A percentile compares a stretch with the other conserved stretches of the same genome.
Evolutionary conservation across 2,888 invertebrate species (phyloP).

Genomic region (Bibio marci): DNA sequence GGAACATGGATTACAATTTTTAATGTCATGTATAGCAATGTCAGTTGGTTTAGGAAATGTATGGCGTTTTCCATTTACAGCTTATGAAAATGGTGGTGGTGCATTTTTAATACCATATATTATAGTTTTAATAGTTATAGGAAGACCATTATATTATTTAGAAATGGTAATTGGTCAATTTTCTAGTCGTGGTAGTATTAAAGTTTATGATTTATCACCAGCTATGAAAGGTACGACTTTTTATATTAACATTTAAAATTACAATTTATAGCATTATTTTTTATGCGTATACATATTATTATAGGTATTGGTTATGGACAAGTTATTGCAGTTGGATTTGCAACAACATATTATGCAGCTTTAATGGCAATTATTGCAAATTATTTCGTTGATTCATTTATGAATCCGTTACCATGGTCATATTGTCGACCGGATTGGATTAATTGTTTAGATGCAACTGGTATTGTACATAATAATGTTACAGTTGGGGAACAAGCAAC

Average conservation of each 20-base stretch:
- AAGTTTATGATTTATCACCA: conserved; percentile 46
- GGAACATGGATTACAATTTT: conserved; percentile 28
- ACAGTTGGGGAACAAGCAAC: neutral
- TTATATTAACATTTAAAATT: conserved; percentile 8
- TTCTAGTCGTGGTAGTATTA: conserved; percentile 48
- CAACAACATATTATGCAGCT: conserved; percentile 45
- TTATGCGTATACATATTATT: neutral
- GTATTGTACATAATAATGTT: neutral
- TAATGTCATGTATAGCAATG: conserved; percentile 32
- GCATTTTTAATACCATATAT: conserved; percentile 50
- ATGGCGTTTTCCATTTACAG: conserved; percentile 48
- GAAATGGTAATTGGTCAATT: conserved; percentile 61
- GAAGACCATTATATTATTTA: conserved; percentile 52
- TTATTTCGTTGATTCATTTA: conserved; percentile 44
- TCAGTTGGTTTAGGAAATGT: conserved; percentile 51
- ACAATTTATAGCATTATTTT: neutral
- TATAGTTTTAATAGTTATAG: conserved; percentile 42
- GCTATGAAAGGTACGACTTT: conserved; percentile 57
- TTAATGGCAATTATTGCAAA: conserved; percentile 42
- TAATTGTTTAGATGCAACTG: conserved; percentile 23
- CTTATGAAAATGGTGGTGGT: conserved; percentile 45
- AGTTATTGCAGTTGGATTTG: conserved; percentile 32
- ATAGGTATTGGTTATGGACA: conserved; percentile 40
- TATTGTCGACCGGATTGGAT: conserved; percentile 36
- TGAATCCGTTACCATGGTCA: conserved; percentile 43